A percentile compares a stretch with the other conserved stretches of the same genome.
These are phyloP conservation scores for Cydia amplana DNA, from an alignment of 1,140 invertebrate genomes.

Conservation along the genomic window DNA sequence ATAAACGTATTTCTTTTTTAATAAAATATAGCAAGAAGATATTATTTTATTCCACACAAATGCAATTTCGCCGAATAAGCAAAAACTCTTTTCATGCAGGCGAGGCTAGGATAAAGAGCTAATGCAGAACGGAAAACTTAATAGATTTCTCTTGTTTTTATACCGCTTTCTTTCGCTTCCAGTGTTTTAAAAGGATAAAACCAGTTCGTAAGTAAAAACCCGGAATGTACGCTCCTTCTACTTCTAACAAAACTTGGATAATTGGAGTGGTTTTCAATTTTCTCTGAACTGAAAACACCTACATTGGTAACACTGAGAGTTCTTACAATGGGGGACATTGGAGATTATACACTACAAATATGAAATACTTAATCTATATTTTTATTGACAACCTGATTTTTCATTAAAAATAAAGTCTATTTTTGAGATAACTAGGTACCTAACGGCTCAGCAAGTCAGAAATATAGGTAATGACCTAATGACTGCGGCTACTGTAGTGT, in stretches of 20 bases:
- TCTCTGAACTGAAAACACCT: not conserved
- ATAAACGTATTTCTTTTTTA: too few species aligned
- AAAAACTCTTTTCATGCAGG: constrained; percentile 1
- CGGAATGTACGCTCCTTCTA: constrained; percentile 1
- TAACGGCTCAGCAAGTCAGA: too few species aligned
- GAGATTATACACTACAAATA: too few species aligned
- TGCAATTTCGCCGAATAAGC: not conserved
- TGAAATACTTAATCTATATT: too few species aligned
- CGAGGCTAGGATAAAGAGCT: constrained; percentile 2
- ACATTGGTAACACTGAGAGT: too few species aligned
- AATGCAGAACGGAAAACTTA: constrained; percentile 10
- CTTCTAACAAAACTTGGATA: constrained; percentile 40
- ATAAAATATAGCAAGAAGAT: not conserved
- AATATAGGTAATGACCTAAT: too few species aligned
- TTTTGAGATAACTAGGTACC: too few species aligned
- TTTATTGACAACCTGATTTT: too few species aligned
- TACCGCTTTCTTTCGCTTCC: constrained; percentile 6
- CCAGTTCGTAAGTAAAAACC: not conserved
- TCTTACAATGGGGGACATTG: too few species aligned
- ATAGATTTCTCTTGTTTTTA: constrained; percentile 8
- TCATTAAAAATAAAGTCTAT: too few species aligned
- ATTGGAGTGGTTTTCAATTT: constrained; percentile 48
- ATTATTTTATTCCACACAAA: not conserved
- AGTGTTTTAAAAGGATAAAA: constrained; percentile 3
- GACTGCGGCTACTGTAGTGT: too few species aligned